Conservation (phyloP, 2,113 vertebrate species). For the Cryptomyrus ogoouensis region DNA sequence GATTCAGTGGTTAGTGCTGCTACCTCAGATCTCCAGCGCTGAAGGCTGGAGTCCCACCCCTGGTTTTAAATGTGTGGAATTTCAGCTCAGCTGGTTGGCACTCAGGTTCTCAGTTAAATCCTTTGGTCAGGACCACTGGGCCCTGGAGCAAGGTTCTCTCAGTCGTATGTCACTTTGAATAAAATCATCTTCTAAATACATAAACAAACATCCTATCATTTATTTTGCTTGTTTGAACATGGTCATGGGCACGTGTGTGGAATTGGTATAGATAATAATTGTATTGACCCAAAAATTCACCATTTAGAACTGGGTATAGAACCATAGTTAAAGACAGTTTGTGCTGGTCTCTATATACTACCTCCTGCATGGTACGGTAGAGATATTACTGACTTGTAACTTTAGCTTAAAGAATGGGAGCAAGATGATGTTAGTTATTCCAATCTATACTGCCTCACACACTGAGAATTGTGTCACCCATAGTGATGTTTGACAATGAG, state of each 20-base stretch:
- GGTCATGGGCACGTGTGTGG: not conserved
- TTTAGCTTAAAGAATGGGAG: slow-evolving; percentile 22
- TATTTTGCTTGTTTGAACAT: not conserved
- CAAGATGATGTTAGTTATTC: not conserved
- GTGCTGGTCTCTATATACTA: slow-evolving; percentile 54
- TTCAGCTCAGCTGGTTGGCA: too few relatives aligned
- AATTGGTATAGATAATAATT: not conserved
- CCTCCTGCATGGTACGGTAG: slow-evolving; percentile 34
- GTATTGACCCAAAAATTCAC: not conserved
- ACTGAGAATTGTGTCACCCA: not conserved
- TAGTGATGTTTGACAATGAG: slow-evolving; percentile 44
- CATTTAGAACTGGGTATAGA: not conserved
- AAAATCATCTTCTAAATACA: not conserved
- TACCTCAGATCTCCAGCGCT: not conserved
- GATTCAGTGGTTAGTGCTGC: not conserved
- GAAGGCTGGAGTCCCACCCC: not conserved
- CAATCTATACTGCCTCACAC: not conserved
- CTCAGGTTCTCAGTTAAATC: not conserved
- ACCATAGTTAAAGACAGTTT: slow-evolving; percentile 55
- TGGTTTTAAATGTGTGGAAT: not conserved
- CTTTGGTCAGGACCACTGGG: not conserved
- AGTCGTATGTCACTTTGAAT: not conserved
- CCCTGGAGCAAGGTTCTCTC: not conserved
- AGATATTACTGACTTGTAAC: slow-evolving; percentile 24
- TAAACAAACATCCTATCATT: not conserved